Evolutionary conservation across 2,113 vertebrate genomes (phyloP).

Genomic region (Ctenomys sociabilis): DNA sequence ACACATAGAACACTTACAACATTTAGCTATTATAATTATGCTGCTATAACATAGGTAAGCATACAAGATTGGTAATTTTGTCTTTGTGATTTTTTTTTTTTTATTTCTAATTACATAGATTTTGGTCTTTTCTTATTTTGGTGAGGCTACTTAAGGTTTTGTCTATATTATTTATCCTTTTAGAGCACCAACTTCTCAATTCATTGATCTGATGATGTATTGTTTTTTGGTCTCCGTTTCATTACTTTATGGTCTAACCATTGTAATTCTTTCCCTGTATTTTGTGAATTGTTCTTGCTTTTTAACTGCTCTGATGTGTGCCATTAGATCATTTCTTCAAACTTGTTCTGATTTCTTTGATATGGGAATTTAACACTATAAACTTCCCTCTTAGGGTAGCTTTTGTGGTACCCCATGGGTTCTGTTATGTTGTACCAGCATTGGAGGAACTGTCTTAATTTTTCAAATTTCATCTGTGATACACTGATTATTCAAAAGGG

Average conservation of each 20-base stretch:
- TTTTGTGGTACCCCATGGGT: neutral
- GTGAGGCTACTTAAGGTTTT: neutral
- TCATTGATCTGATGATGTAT: neutral
- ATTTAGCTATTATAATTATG: neutral
- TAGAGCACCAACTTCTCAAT: neutral
- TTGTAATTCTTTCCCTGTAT: neutral
- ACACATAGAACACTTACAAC: neutral
- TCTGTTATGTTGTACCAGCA: neutral
- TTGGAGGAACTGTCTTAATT: neutral
- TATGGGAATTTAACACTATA: neutral
- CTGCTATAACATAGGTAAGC: neutral
- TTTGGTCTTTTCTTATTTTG: neutral
- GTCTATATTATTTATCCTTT: neutral
- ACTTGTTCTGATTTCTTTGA: neutral
- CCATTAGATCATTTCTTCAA: neutral
- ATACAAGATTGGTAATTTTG: neutral
- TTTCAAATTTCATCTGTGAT: neutral
- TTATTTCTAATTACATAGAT: neutral
- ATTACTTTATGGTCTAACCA: neutral
- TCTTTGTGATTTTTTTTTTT: neutral
- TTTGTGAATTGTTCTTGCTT: neutral
- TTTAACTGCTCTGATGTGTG: neutral
- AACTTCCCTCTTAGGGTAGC: neutral
- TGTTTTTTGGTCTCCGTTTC: neutral
- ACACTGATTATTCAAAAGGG: neutral